Conservation (phyloP, 2,113 vertebrate genomes). For the Cricetomys ansorgei region DNA sequence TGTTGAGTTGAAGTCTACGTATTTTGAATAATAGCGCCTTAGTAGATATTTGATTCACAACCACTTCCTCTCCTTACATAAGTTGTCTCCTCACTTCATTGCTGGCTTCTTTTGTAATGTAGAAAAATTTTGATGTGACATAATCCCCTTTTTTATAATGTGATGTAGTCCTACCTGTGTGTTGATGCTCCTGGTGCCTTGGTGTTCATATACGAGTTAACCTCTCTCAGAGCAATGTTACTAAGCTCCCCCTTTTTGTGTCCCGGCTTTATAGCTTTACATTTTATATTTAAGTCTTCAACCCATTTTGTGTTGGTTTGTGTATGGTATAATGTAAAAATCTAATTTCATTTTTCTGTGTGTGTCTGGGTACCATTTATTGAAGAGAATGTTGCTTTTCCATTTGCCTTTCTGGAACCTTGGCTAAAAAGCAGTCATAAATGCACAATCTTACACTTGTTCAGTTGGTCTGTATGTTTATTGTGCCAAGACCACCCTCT, state of each 20-base stretch:
- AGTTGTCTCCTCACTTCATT: not conserved
- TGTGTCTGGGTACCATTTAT: not conserved
- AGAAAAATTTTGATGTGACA: not conserved
- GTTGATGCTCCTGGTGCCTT: not conserved
- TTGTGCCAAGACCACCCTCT: not conserved
- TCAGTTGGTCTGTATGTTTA: not conserved
- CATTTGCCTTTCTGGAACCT: not conserved
- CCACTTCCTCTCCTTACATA: not conserved
- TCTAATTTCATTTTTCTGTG: not conserved
- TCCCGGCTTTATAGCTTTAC: not conserved
- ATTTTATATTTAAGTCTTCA: not conserved
- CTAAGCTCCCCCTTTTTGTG: too few relatives aligned
- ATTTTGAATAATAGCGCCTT: not conserved
- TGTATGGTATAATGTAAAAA: not conserved
- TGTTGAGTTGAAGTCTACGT: not conserved
- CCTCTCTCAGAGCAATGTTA: not conserved
- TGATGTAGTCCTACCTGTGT: not conserved
- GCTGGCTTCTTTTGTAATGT: not conserved
- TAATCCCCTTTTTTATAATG: not conserved
- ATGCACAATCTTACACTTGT: not conserved
- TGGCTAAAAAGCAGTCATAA: not conserved
- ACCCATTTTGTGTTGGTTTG: not conserved
- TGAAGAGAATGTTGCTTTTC: not conserved
- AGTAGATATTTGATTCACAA: not conserved
- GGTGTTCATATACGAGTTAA: not conserved